phyloP scores from a whole-genome alignment of 2,113 vertebrate species.

The Eretmochelys imbricata region DNA sequence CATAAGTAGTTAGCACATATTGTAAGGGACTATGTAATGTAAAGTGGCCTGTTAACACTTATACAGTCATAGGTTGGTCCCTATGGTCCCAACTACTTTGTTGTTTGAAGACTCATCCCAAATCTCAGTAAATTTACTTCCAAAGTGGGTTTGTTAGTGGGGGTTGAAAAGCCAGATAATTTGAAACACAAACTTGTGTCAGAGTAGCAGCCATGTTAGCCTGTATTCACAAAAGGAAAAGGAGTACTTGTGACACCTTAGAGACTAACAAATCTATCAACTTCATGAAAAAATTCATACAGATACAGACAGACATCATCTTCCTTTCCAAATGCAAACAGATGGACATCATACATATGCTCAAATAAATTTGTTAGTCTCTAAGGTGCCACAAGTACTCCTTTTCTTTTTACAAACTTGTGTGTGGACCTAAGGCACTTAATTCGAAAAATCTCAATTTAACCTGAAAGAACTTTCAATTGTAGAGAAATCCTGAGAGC shows the following conservation, averaged over 20 bases:
- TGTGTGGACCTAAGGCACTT: neutral
- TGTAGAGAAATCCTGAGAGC: neutral
- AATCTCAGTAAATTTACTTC: neutral
- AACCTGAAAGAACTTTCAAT: neutral
- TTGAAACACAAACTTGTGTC: neutral
- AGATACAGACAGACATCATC: too few relatives aligned
- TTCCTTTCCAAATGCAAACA: too few relatives aligned
- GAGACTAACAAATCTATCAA: too few relatives aligned
- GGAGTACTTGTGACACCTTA: too few relatives aligned
- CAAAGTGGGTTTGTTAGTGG: neutral
- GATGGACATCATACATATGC: too few relatives aligned
- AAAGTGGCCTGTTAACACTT: neutral
- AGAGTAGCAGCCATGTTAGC: too few relatives aligned
- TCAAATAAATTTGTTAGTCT: too few relatives aligned
- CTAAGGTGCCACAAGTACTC: too few relatives aligned
- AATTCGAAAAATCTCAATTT: neutral
- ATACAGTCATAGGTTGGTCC: neutral
- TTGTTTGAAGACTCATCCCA: neutral
- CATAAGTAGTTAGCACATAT: neutral
- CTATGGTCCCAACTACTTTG: neutral
- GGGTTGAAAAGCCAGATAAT: rapidly evolving
- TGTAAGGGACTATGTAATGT: neutral
- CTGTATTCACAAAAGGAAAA: too few relatives aligned
- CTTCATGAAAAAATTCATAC: too few relatives aligned
- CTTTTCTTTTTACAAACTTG: neutral